Percentiles rank a stretch among this genome's conserved stretches.
Conservation (phyloP, 2,113 vertebrate genomes). For the Siniperca knerii region DNA sequence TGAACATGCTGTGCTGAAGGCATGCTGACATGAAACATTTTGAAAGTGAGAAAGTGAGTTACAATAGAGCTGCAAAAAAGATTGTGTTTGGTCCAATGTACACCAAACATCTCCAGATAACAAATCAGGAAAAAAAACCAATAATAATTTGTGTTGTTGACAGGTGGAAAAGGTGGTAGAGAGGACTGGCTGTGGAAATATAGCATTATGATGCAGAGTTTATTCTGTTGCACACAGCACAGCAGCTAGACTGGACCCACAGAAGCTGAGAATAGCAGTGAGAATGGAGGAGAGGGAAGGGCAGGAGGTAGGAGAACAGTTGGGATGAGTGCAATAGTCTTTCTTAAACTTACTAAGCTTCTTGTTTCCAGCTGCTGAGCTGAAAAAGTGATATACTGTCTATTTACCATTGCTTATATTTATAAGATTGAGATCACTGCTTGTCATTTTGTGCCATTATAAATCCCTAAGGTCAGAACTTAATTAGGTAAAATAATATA, state of each 20-base stretch:
- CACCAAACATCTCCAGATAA: neutral
- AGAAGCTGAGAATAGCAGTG: constrained; percentile 23
- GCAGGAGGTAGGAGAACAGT: neutral
- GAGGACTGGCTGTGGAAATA: neutral
- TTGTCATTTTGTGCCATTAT: neutral
- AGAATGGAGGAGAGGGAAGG: neutral
- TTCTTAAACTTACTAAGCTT: neutral
- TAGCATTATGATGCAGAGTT: neutral
- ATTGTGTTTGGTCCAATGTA: neutral
- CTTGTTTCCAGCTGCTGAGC: neutral
- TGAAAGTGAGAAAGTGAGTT: constrained; percentile 15
- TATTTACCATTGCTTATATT: neutral
- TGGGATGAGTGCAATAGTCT: neutral
- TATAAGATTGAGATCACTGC: neutral
- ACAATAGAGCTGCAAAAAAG: neutral
- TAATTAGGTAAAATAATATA: neutral
- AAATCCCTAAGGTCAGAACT: neutral
- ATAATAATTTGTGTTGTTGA: neutral
- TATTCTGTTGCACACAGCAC: neutral
- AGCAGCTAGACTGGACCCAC: neutral
- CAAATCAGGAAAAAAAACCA: neutral
- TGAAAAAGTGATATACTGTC: neutral
- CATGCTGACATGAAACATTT: constrained; percentile 13
- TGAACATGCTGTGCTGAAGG: constrained; percentile 5
- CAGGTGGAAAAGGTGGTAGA: neutral